Conservation (phyloP, 53 echinoderm and acorn worm species). For the Crossaster papposus region DNA sequence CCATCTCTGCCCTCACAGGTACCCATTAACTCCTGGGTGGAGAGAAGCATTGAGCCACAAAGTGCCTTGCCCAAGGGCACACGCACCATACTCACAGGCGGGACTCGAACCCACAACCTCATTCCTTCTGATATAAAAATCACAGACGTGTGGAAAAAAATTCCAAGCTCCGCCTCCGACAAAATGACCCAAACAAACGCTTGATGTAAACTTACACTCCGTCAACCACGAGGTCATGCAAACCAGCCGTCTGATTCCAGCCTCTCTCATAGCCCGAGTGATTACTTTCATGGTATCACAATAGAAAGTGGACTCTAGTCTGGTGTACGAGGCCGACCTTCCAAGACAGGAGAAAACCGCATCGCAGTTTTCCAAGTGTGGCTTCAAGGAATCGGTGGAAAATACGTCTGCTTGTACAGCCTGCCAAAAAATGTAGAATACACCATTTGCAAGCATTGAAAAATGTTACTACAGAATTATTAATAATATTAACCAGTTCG, state of each 20-base stretch:
- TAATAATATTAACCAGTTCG: no score
- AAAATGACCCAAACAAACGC: not conserved
- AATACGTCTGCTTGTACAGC: slow-evolving; percentile 70
- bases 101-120: no score
- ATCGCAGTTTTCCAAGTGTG: slow-evolving; percentile 68
- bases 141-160: no score
- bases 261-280: slow-evolving; percentile 69
- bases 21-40: no score
- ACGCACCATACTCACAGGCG: no score
- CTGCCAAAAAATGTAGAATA: slow-evolving; percentile 23
- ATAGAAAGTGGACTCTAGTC: slow-evolving; percentile 67
- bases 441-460: no score
- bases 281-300: slow-evolving; percentile 73
- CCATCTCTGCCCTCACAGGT: no score
- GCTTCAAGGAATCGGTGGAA: slow-evolving; percentile 63
- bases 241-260: slow-evolving; percentile 59
- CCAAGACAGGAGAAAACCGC: slow-evolving; percentile 83
- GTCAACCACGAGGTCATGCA: slow-evolving; percentile 85
- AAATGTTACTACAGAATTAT: no score
- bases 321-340: slow-evolving; percentile 17
- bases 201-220: slow-evolving; percentile 45
- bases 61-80: no score
- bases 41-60: no score
- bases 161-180: no score
- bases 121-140: no score